Evolutionary conservation across 2,888 invertebrate species (phyloP).

Genomic region (Drosophila stalkeri): DNA sequence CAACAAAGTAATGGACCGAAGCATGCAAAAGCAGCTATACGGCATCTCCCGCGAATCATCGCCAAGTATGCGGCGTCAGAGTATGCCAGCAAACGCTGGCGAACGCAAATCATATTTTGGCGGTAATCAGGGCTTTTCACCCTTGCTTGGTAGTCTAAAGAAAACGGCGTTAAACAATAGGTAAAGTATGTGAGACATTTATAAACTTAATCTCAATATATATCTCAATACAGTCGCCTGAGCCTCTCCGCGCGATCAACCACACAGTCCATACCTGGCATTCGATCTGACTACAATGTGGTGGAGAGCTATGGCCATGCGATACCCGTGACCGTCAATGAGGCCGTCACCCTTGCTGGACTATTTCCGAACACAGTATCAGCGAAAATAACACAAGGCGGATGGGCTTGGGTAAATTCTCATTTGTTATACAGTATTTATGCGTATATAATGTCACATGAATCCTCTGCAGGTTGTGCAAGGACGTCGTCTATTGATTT

Average conservation of each 20-base stretch:
- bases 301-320: constrained; percentile 93
- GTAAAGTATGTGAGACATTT: constrained; percentile 27
- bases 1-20: constrained; percentile 40
- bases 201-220: background rate
- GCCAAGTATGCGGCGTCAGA: constrained; percentile 68
- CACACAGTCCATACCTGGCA: constrained; percentile 90
- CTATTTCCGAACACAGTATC: constrained; percentile 85
- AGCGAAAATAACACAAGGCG: constrained; percentile 86
- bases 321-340: constrained; percentile 94
- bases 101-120: constrained; percentile 78
- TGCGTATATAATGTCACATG: background rate
- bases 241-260: constrained; percentile 88
- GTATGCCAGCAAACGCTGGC: constrained; percentile 62
- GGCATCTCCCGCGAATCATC: constrained; percentile 70
- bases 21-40: constrained; percentile 77
- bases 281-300: constrained; percentile 90
- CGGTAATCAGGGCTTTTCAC: constrained; percentile 46
- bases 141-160: constrained; percentile 58
- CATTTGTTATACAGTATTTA: background rate
- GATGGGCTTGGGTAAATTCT: constrained; percentile 86
- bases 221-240: constrained; percentile 83
- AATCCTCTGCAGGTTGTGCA: constrained; percentile 89
- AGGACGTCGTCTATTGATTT: constrained; percentile 93
- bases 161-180: constrained; percentile 71
- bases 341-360: constrained; percentile 93